A percentile compares a stretch with the other conserved stretches of the same genome.
phyloP scores from a whole-genome alignment of 2,113 vertebrate species.

The Limanda limanda region DNA sequence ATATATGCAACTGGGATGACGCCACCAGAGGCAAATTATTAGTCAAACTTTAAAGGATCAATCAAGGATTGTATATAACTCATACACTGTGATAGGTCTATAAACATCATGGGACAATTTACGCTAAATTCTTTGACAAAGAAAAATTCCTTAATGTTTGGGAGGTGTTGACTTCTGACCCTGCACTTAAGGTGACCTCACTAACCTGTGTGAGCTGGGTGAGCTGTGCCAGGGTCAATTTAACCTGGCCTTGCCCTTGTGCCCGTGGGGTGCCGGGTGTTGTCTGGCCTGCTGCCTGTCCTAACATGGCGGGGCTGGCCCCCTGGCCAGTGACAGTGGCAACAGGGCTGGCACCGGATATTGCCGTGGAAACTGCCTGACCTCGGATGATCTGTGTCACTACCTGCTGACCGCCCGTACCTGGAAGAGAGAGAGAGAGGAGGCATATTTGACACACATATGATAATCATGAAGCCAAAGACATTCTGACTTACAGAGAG shows the following conservation, averaged over 20 bases:
- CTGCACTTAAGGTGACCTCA: slow-evolving; percentile 38
- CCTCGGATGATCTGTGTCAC: slow-evolving; percentile 94
- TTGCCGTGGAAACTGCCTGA: slow-evolving; percentile 90
- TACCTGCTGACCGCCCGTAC: slow-evolving; percentile 91
- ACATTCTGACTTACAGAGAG: not conserved
- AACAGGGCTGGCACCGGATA: slow-evolving; percentile 72
- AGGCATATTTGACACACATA: not conserved
- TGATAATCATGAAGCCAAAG: not conserved
- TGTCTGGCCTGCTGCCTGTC: slow-evolving; percentile 69
- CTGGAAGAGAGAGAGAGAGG: slow-evolving; percentile 65
- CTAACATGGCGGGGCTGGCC: slow-evolving; percentile 72
- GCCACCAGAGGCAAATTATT: too few relatives aligned
- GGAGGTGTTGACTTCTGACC: not conserved
- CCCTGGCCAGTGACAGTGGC: slow-evolving; percentile 73
- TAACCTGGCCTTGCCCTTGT: slow-evolving; percentile 91
- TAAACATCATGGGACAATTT: too few relatives aligned
- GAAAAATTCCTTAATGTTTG: too few relatives aligned
- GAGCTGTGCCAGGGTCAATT: slow-evolving; percentile 96
- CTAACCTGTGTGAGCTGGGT: slow-evolving; percentile 96
- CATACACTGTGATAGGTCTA: too few relatives aligned
- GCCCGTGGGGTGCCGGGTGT: slow-evolving; percentile 78
- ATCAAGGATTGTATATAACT: too few relatives aligned
- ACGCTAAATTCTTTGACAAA: too few relatives aligned
- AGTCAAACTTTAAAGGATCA: too few relatives aligned
- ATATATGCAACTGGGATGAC: too few relatives aligned